phyloP scores from a whole-genome alignment of 2,113 vertebrate genomes.

The Tragelaphus imberbis region DNA sequence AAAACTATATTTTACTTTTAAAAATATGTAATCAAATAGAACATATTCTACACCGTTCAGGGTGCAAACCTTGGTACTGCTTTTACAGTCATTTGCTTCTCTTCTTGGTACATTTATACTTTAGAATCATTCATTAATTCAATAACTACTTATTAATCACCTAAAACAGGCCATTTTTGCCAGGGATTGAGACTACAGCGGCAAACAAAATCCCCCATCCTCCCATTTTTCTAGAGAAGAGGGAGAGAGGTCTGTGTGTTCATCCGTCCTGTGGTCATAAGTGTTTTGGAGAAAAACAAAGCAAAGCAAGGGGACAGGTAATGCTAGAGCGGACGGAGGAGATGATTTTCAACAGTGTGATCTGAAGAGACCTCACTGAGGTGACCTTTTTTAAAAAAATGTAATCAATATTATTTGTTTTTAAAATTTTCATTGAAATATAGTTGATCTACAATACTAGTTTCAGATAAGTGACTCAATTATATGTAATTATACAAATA shows the following conservation, averaged over 20 bases:
- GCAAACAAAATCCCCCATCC: not conserved
- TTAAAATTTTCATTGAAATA: not conserved
- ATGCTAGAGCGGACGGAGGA: not conserved
- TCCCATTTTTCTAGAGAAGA: not conserved
- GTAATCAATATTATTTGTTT: not conserved
- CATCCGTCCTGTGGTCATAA: not conserved
- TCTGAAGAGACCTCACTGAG: not conserved
- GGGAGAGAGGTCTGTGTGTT: not conserved
- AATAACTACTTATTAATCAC: not conserved
- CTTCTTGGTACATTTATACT: not conserved
- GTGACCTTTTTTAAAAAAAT: not conserved
- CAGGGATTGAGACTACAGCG: not conserved
- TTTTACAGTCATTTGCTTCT: not conserved
- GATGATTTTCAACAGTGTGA: not conserved
- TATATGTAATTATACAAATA: not conserved
- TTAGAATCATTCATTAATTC: not conserved
- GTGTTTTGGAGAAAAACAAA: not conserved
- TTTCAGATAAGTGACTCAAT: not conserved
- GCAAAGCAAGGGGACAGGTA: not conserved
- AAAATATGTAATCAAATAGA: not conserved
- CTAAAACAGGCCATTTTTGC: not conserved
- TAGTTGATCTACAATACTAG: not conserved
- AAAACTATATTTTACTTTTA: not conserved
- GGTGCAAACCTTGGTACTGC: not conserved
- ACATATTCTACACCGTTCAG: not conserved